Evolutionary conservation across 2,888 invertebrate species (phyloP), one percentile per base, ranked within the genome.

Genomic region (Iselma pallidipennis): DNA sequence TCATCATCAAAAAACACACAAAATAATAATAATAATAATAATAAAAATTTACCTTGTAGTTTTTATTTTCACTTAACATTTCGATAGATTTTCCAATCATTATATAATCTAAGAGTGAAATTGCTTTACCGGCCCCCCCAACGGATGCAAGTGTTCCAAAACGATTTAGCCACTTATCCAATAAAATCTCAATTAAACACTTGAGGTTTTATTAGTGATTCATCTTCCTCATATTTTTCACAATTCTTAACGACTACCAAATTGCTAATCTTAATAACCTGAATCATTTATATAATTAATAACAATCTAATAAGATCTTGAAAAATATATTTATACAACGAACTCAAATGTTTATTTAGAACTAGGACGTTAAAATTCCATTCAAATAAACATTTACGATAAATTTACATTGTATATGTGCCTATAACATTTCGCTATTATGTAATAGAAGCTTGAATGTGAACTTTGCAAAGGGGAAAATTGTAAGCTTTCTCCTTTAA

Each of bases 201-300:
- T 62, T 55, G 19, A 54, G 31, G 16, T 28, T 50, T 58, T 55
- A 55, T 62, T 62, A 57, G 58, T 62, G 58, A 62, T 23, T 62
- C 62, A 57, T 28, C 51, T 23, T 45, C 45, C 23, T 23, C 21
- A 23, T 45, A 19, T 7, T n/a, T 23, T 45, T 7, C 16, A 16
- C 7, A 16, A 37, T n/a, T 16, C 5, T 16, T 7, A 16, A 37
- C 6, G 0, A 6, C 16, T 37, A n/a, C 23, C 5, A 23, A 45
- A 42, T 10, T 19, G 16, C 19, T 45, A 21, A 21, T 37, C 7
- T 37, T 3, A 3, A 1, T 2, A 7, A 37, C 6, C 7, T 37
- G 1, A 33, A 33, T 33, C 9, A 33, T n/a, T 7, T 37, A n/a
- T n/a, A n/a, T 37, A 37, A 14, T 37, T 37, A 37, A 16, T 16